These are phyloP conservation scores for Blastomussa wellsi DNA, from an alignment of 92 coral and sea anemone species.

Conservation along the genomic window DNA sequence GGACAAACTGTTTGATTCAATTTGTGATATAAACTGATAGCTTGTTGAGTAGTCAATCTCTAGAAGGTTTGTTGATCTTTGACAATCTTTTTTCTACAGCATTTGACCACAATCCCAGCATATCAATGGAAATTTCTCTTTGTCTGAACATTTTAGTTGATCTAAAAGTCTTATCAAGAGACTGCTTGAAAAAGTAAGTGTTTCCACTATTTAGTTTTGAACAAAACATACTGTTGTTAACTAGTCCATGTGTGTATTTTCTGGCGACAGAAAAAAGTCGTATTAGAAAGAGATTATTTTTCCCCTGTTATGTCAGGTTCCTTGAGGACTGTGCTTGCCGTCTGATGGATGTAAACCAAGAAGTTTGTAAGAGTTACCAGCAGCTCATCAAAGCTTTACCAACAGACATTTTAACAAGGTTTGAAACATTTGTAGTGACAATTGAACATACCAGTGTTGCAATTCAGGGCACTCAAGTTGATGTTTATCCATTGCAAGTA, in stretches of 20 bases:
- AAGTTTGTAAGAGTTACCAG: conserved; percentile 61
- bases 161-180: conserved; percentile 71
- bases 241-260: not conserved
- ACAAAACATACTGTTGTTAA: not conserved
- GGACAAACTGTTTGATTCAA: not conserved
- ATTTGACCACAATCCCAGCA: conserved; percentile 63
- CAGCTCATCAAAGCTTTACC: conserved; percentile 79
- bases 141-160: conserved; percentile 87
- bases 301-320: conserved; percentile 46
- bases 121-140: conserved; percentile 78
- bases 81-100: conserved; percentile 55
- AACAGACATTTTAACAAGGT: conserved; percentile 88
- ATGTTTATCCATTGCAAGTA: too few species aligned
- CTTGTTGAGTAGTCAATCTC: not conserved
- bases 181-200: conserved; percentile 70
- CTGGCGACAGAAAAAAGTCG: not conserved
- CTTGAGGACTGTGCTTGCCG: conserved; percentile 85
- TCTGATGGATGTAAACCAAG: conserved; percentile 76
- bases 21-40: not conserved
- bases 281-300: not conserved
- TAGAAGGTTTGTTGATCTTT: not conserved
- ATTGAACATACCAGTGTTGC: not conserved
- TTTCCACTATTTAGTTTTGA: not conserved
- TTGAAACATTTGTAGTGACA: not conserved
- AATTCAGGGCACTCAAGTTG: too few species aligned